phyloP scores from a whole-genome alignment of 2,888 invertebrate species.

The Eupithecia vulgata region DNA sequence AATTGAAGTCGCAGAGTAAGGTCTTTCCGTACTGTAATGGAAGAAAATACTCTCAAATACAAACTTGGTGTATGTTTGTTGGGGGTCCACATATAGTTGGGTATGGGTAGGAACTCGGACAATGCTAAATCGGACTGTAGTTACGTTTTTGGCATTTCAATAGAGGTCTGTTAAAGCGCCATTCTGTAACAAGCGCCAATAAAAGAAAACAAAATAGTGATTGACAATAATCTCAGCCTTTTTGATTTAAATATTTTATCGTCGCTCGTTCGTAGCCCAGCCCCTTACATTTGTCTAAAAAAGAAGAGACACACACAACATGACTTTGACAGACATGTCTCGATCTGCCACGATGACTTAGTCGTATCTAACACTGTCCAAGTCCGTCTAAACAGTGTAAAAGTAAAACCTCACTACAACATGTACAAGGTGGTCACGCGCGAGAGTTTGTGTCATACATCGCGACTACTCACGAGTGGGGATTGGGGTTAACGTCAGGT shows the following conservation, averaged over 20 bases:
- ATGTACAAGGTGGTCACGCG: slow-evolving; percentile 56
- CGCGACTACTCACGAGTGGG: slow-evolving; percentile 81
- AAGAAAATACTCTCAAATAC: slow-evolving; percentile 75
- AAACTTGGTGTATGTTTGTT: slow-evolving; percentile 50
- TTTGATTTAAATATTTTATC: not conserved
- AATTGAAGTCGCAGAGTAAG: slow-evolving; percentile 97
- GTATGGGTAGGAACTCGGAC: slow-evolving; percentile 48
- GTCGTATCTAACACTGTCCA: slow-evolving; percentile 21
- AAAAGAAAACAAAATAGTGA: slow-evolving; percentile 4
- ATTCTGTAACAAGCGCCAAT: slow-evolving; percentile 14
- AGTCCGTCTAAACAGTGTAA: slow-evolving; percentile 44
- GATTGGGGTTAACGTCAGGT: slow-evolving; percentile 76
- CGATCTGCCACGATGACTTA: not conserved
- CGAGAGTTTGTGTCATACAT: slow-evolving; percentile 59
- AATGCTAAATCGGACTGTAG: slow-evolving; percentile 31
- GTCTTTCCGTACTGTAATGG: slow-evolving; percentile 96
- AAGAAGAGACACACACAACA: slow-evolving; percentile 15
- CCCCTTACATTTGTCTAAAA: slow-evolving; percentile 11
- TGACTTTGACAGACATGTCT: not conserved
- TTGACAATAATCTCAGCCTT: not conserved
- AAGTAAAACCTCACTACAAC: slow-evolving; percentile 54
- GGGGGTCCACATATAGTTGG: slow-evolving; percentile 40
- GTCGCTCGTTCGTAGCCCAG: not conserved
- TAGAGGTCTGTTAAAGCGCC: slow-evolving; percentile 3
- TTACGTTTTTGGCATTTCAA: not conserved